Percentiles rank a stretch among this genome's conserved stretches.
Evolutionary conservation across 2,888 invertebrate genomes (phyloP).

Genomic region (Mermis nigrescens): DNA sequence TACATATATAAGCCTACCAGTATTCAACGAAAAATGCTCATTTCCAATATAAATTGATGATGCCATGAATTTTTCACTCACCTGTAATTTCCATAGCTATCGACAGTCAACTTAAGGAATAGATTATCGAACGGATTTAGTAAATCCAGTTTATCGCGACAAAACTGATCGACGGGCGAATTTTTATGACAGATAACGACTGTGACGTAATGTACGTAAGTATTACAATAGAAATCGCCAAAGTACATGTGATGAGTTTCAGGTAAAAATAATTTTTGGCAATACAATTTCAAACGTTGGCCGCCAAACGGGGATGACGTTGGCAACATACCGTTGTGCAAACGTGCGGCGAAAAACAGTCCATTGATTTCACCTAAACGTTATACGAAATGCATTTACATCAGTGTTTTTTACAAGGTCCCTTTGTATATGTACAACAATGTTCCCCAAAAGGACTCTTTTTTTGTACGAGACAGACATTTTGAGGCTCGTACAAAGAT

Average conservation of each 20-base stretch:
- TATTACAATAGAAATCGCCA: constrained; percentile 33
- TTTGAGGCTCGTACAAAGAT: too few relatives aligned
- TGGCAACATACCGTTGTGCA: constrained; percentile 21
- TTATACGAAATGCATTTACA: too few relatives aligned
- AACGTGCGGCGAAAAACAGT: constrained; percentile 30
- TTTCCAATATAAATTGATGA: too few relatives aligned
- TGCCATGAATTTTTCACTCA: not conserved
- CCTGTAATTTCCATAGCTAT: not conserved
- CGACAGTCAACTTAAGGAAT: not conserved
- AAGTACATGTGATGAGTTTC: constrained; percentile 24
- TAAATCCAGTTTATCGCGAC: constrained; percentile 15
- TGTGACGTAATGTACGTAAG: constrained; percentile 28
- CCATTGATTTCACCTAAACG: constrained; percentile 19
- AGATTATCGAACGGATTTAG: constrained; percentile 13
- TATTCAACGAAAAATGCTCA: too few relatives aligned
- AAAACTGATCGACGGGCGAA: constrained; percentile 23
- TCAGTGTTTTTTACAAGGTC: too few relatives aligned
- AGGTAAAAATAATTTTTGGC: constrained; percentile 16
- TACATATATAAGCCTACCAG: too few relatives aligned
- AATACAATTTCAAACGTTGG: constrained; percentile 21
- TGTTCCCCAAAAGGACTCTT: too few relatives aligned
- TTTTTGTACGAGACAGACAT: too few relatives aligned
- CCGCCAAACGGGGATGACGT: constrained; percentile 26
- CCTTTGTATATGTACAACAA: too few relatives aligned
- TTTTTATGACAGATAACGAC: constrained; percentile 23